Evolutionary conservation across 2,888 invertebrate species (phyloP).

Genomic region (Hypsopygia costalis): DNA sequence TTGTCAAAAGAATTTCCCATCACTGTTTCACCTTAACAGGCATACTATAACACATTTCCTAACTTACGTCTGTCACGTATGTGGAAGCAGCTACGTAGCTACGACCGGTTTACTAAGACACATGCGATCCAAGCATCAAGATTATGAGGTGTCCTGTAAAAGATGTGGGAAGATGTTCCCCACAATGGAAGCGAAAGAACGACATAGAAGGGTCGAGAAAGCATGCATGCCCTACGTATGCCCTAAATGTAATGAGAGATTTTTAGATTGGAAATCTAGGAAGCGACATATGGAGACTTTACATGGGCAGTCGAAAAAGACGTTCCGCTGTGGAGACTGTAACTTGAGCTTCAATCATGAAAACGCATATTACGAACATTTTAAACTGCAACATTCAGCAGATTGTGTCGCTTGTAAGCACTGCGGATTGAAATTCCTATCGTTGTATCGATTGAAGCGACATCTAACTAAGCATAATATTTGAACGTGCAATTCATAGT

Average conservation of each 20-base stretch:
- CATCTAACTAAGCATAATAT: constrained; percentile 56
- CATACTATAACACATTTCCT: constrained; percentile 67
- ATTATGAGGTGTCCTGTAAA: constrained; percentile 57
- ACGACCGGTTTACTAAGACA: constrained; percentile 58
- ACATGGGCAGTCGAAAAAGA: constrained; percentile 50
- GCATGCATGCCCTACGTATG: constrained; percentile 67
- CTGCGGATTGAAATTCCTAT: constrained; percentile 61
- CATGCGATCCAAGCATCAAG: constrained; percentile 58
- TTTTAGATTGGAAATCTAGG: constrained; percentile 53
- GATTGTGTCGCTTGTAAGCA: constrained; percentile 61
- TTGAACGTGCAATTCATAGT: neutral
- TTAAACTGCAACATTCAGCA: constrained; percentile 58
- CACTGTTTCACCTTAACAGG: constrained; percentile 56
- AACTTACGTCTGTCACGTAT: constrained; percentile 63
- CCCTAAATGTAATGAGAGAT: constrained; percentile 57
- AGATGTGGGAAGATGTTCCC: constrained; percentile 60
- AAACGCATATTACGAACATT: constrained; percentile 59
- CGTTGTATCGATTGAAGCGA: constrained; percentile 51
- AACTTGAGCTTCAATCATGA: constrained; percentile 52
- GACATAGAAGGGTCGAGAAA: constrained; percentile 55
- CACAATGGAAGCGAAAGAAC: constrained; percentile 62
- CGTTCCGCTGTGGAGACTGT: constrained; percentile 54
- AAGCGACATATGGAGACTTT: constrained; percentile 57
- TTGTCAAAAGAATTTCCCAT: constrained; percentile 54
- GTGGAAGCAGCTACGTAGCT: constrained; percentile 63